phyloP scores from a whole-genome alignment of 2,113 vertebrate genomes.

The Odocoileus hemionus region DNA sequence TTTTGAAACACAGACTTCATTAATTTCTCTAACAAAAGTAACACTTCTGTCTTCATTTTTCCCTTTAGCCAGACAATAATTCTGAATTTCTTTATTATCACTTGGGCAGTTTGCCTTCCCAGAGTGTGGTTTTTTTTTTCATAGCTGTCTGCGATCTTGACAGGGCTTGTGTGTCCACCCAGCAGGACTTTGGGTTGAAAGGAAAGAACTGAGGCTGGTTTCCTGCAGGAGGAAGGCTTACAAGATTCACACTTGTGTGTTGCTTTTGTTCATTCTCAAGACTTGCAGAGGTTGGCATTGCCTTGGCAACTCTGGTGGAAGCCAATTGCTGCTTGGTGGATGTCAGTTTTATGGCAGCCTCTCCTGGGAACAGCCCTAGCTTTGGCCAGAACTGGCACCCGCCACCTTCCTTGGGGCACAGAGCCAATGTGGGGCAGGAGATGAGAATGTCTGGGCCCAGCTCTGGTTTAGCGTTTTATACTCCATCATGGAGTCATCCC shows the following conservation, averaged over 20 bases:
- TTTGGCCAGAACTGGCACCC: not conserved
- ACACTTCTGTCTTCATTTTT: not conserved
- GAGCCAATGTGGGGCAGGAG: not conserved
- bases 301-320: constrained; percentile 56
- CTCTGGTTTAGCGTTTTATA: not conserved
- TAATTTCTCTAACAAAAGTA: constrained; percentile 1
- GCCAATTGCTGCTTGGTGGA: not conserved
- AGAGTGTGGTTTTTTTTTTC: not conserved
- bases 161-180: constrained; percentile 14
- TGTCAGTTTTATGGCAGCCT: not conserved
- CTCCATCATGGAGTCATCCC: not conserved
- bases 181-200: constrained; percentile 18
- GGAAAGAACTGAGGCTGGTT: constrained; percentile 4
- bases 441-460: not conserved
- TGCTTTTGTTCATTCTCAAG: constrained; percentile 26
- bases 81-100: constrained; percentile 53
- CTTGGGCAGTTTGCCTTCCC: not conserved
- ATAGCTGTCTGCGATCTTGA: constrained; percentile 33
- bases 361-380: constrained; percentile 29
- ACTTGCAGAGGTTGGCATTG: constrained; percentile 20
- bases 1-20: not conserved
- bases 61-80: not conserved
- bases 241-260: not conserved
- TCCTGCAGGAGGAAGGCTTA: constrained; percentile 19
- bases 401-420: not conserved